Base-by-base conservation (phyloP, 2,888 invertebrate genomes). In the Harmothoe impar region DNA sequence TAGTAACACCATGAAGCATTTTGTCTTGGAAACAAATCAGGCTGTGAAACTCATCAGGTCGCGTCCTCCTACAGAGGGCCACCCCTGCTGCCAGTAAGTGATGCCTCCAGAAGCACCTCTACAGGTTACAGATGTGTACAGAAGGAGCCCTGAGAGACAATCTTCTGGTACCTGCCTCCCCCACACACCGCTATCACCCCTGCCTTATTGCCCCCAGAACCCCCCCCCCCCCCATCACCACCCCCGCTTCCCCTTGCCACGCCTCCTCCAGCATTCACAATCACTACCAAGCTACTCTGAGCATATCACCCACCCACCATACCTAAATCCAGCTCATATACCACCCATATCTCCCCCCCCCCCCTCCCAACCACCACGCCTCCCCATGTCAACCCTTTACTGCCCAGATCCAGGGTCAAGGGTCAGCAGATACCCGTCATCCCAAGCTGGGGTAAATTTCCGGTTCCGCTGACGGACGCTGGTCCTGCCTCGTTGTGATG, bases 381-480 rank as follows among this genome's bases (percentile, higher is more conserved):
- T n/a, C 20, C 62, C n/a, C 62, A 62, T 62, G 62, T 62, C 23
- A n/a, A n/a, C 23, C 62, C n/a, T 62, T n/a, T n/a, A 20, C 62
- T n/a, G 62, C 62, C 43, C 62, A 5, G 62, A 62, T n/a, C 62
- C n/a, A 62, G n/a, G 62, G 62, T 62, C 62, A 62, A 62, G n/a
- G 62, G 62, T 62, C 62, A n/a, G n/a, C 62, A 62, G 15, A 3
- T n/a, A 62, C 62, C n/a, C 62, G 3, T n/a, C 62, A n/a, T 62
- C 23, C 62, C 62, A 62, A 62, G 23, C 7, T n/a, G 62, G 62
- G n/a, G 62, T n/a, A n/a, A 3, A 62, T 62, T 62, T 62, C 62
- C 62, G 62, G 62, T 62, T 62, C 62, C 62, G 62, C 62, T 62
- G 62, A 62, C 15, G 62, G 62, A 62, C 62, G 62, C 62, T 15